Evolutionary conservation across 2,888 invertebrate genomes (phyloP).

Genomic region (Trissolcus japonicus): DNA sequence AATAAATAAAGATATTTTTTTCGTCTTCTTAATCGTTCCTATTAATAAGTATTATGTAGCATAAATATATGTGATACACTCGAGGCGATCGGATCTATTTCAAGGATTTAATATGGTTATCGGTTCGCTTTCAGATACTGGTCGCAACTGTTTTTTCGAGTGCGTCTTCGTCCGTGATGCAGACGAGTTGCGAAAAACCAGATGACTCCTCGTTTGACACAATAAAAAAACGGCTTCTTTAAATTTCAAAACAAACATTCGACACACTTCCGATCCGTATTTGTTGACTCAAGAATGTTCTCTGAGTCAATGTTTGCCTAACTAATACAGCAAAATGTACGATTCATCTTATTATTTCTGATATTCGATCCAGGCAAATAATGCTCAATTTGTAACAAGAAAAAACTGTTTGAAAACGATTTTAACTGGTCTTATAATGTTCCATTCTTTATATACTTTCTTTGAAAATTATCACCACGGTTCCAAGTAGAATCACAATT

Average conservation of each 20-base stretch:
- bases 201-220: slow-evolving; percentile 15
- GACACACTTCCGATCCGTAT: slow-evolving; percentile 12
- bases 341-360: not conserved
- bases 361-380: too few relatives aligned
- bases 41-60: too few relatives aligned
- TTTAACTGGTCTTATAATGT: too few relatives aligned
- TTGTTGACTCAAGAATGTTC: slow-evolving; percentile 9
- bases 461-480: too few relatives aligned
- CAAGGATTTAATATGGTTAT: slow-evolving; percentile 27
- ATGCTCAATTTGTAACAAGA: not conserved
- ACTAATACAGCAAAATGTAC: slow-evolving; percentile 8
- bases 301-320: slow-evolving; percentile 14
- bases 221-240: slow-evolving; percentile 18
- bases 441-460: too few relatives aligned
- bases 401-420: not conserved
- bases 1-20: slow-evolving; percentile 1
- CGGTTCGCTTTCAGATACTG: slow-evolving; percentile 20
- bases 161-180: slow-evolving; percentile 14
- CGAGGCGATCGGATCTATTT: slow-evolving; percentile 23
- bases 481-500: too few relatives aligned
- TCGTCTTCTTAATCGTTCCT: not conserved
- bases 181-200: slow-evolving; percentile 22
- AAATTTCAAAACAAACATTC: slow-evolving; percentile 25
- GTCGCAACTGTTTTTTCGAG: slow-evolving; percentile 14
- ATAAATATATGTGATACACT: slow-evolving; percentile 9